Evolutionary conservation across 2,113 vertebrate species (phyloP), one percentile per base, ranked within the genome.

Genomic region (Macroglossus sobrinus): DNA sequence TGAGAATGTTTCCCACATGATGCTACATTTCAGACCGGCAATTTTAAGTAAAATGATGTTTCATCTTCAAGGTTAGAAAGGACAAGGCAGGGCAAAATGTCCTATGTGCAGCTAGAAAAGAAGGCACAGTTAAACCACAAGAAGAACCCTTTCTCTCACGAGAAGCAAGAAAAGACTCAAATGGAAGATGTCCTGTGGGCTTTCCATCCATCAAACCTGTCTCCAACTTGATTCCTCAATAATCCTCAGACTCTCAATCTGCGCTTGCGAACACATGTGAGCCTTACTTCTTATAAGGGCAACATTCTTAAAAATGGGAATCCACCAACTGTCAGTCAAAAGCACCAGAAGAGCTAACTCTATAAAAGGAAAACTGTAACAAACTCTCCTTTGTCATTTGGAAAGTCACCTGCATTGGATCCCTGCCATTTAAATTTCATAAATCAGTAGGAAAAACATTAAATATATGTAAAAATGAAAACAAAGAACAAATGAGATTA

Each of bases 11-110:
- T 90, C 59, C 35, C 64, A 55, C 10, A 7, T 5, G 16, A 26
- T 43, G 22, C 38, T 93, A 40, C 40, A 40, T 93, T 72, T 86
- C 81, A 86, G 89, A 79, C 50, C 45, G 64, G 26, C 38, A 84
- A 33, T 14, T 86, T 8, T 71, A 93, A 78, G 30, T 57, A 21
- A 45, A 71, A 74, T 87, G 47, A 85, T 22, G 55, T 43, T 93
- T 74, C 84, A 79, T 68, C 66, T 82, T 59, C 95, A 93, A 82
- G 45, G 50, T 95, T 88, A 95, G 47, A 91, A 90, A 87, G 55
- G 33, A 59, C 10, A 68, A 47, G 64, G 24, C 14, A 82, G 53
- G 26, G 33, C 12, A 80, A 63, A 59, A 28, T 2, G 13, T 68
- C 40, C 69, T n/a, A 7, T 19, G 43, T 28, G 59, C 59, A 38